Conservation (phyloP, 2,113 vertebrate genomes). For the Alligator sinensis region DNA sequence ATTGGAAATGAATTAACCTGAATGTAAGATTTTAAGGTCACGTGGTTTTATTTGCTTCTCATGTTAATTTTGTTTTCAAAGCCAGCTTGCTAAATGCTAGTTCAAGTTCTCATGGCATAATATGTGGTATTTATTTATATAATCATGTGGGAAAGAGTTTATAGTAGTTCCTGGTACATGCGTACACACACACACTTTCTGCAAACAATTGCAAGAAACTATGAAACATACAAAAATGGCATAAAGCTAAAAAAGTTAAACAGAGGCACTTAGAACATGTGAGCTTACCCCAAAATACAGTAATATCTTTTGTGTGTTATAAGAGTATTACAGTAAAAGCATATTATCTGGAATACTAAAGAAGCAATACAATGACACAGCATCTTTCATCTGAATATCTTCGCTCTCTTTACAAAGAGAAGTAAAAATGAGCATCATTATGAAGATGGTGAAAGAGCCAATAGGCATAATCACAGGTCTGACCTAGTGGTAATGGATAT, state of each 20-base stretch:
- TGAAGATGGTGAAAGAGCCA: neutral
- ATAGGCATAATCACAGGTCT: neutral
- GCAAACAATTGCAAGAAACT: neutral
- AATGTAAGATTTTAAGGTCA: neutral
- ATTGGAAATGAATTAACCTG: neutral
- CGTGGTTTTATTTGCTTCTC: neutral
- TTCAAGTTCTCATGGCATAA: neutral
- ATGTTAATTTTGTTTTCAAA: conserved; percentile 29
- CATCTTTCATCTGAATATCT: neutral
- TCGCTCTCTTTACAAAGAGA: neutral
- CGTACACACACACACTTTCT: rapidly evolving
- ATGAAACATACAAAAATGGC: neutral
- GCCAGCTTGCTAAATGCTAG: neutral
- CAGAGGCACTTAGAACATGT: neutral
- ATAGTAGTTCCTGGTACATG: neutral
- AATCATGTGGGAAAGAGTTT: neutral
- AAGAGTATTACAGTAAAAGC: neutral
- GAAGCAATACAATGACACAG: neutral
- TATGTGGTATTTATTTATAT: neutral
- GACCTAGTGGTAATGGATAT: neutral
- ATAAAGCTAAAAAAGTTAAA: neutral
- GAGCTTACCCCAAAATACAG: neutral
- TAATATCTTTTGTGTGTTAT: neutral
- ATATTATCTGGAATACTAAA: neutral
- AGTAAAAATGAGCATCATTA: neutral